These are phyloP conservation scores for Tychaedon coryphoeus DNA, from an alignment of 2,113 vertebrate genomes.

Conservation along the genomic window DNA sequence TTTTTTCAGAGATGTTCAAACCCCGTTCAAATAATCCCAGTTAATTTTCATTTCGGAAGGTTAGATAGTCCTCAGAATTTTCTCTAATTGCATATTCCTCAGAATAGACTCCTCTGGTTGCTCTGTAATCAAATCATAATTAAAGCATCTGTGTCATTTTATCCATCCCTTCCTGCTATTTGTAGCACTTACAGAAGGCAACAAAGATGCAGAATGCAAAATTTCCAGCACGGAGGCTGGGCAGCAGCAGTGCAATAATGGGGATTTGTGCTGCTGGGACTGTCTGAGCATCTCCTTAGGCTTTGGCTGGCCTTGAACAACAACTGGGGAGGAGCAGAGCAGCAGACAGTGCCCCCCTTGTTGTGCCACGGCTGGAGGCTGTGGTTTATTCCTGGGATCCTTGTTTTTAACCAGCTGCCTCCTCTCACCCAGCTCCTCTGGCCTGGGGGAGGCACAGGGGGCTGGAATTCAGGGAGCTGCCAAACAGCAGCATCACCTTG, in stretches of 20 bases:
- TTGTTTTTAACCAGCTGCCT: neutral
- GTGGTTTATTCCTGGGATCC: neutral
- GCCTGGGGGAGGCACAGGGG: neutral
- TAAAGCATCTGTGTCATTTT: slow-evolving; percentile 55
- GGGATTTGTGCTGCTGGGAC: neutral
- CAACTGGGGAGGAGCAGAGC: neutral
- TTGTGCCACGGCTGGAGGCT: neutral
- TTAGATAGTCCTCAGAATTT: slow-evolving; percentile 43
- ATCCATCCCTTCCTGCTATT: slow-evolving; percentile 40
- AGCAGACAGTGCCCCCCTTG: neutral
- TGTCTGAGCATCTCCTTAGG: neutral
- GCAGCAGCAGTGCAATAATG: neutral
- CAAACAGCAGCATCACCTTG: neutral
- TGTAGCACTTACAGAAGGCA: neutral
- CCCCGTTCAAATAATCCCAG: slow-evolving; percentile 17
- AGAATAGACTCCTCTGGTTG: slow-evolving; percentile 46
- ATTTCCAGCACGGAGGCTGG: neutral
- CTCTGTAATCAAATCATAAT: slow-evolving; percentile 63
- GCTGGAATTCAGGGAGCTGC: neutral
- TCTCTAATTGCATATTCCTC: slow-evolving; percentile 42
- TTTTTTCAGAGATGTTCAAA: neutral
- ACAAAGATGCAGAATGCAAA: slow-evolving; percentile 1
- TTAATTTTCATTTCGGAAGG: slow-evolving; percentile 54
- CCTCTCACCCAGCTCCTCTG: neutral
- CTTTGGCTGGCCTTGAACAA: neutral